These are phyloP conservation scores for Drosophila tripunctata DNA, from an alignment of 2,888 invertebrate genomes.

Conservation along the genomic window DNA sequence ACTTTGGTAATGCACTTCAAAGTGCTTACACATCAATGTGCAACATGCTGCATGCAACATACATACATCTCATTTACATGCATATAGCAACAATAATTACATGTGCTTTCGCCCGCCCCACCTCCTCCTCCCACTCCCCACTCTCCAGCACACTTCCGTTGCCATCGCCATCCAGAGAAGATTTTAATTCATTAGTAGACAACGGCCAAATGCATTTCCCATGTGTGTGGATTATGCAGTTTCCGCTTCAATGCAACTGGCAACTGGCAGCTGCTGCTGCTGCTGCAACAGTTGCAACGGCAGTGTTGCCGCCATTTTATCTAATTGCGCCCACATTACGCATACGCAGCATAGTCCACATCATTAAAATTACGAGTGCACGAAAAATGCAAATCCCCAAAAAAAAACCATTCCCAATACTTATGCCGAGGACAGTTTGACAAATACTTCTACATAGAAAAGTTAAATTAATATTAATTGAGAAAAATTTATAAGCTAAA, in stretches of 20 bases:
- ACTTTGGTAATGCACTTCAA: constrained; percentile 79
- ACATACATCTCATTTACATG: constrained; percentile 54
- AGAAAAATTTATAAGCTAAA: no score
- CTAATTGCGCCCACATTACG: constrained; percentile 75
- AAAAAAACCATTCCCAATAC: background rate
- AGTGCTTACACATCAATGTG: constrained; percentile 77
- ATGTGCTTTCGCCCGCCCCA: constrained; percentile 40
- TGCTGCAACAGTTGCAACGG: constrained; percentile 14
- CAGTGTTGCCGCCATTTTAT: constrained; percentile 66
- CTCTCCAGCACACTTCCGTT: no score
- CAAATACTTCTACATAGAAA: background rate
- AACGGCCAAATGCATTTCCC: constrained; percentile 78
- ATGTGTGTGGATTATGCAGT: constrained; percentile 77
- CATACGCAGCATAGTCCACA: constrained; percentile 70
- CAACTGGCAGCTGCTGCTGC: constrained; percentile 31
- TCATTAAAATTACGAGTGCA: constrained; percentile 72
- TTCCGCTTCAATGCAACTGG: constrained; percentile 76
- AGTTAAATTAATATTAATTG: no score
- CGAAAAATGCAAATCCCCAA: constrained; percentile 46
- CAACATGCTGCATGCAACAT: constrained; percentile 28
- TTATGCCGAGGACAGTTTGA: constrained; percentile 6
- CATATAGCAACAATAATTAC: constrained; percentile 73
- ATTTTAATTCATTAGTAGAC: constrained; percentile 80
- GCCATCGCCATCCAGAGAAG: constrained; percentile 66
- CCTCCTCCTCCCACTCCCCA: no score